These are phyloP conservation scores for Alligator sinensis DNA, from an alignment of 2,113 vertebrate genomes.

Conservation along the genomic window DNA sequence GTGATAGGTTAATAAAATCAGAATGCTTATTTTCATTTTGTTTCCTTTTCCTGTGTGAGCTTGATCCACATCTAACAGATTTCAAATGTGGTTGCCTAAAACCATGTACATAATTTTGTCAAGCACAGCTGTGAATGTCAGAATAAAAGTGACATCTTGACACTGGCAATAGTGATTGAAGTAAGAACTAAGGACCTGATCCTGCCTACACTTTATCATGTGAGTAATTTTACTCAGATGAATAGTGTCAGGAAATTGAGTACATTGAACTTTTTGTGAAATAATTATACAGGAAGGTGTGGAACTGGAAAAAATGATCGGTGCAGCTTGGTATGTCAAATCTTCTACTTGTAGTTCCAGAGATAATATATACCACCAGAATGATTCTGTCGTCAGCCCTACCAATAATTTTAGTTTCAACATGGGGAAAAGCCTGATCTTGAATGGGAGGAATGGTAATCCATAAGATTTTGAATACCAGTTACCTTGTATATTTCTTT, in stretches of 20 bases:
- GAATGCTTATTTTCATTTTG: slow-evolving; percentile 24
- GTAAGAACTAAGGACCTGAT: not conserved
- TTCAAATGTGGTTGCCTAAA: not conserved
- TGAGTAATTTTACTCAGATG: not conserved
- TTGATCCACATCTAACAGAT: slow-evolving; percentile 39
- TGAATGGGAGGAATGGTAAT: accelerated
- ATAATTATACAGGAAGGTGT: not conserved
- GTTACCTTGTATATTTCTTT: not conserved
- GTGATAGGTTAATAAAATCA: slow-evolving; percentile 53
- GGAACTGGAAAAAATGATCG: not conserved
- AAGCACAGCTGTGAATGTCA: slow-evolving; percentile 2
- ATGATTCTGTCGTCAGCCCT: not conserved
- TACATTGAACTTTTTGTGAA: not conserved
- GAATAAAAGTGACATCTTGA: not conserved
- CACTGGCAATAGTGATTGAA: not conserved
- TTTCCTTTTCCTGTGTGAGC: slow-evolving; percentile 45
- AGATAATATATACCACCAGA: not conserved
- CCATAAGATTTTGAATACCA: not conserved
- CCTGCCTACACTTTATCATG: accelerated
- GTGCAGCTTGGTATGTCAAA: not conserved
- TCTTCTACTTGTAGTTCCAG: not conserved
- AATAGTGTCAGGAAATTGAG: not conserved
- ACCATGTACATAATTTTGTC: slow-evolving; percentile 2
- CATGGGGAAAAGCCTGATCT: not conserved
- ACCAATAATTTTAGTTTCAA: not conserved